phyloP scores from a whole-genome alignment of 1,140 invertebrate species.

The Idris sp. region DNA sequence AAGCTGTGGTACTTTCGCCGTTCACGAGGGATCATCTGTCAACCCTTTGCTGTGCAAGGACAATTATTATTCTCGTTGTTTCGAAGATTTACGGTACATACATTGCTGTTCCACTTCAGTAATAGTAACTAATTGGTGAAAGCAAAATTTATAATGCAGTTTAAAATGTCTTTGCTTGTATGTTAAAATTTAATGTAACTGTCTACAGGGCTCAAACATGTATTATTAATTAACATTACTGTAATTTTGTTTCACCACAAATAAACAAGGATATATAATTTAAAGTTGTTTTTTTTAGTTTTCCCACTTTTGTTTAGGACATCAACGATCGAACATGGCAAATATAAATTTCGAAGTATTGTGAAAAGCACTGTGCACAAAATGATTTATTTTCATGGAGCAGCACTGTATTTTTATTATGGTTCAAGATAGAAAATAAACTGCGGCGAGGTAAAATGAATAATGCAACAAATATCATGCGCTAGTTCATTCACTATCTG shows the following conservation, averaged over 20 bases:
- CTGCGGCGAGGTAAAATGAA: slow-evolving; percentile 59
- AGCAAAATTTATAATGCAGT: slow-evolving; percentile 48
- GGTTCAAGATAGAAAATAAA: slow-evolving; percentile 59
- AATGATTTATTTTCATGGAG: slow-evolving; percentile 59
- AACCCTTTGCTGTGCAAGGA: slow-evolving; percentile 45
- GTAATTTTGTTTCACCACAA: neutral
- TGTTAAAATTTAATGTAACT: slow-evolving; percentile 25
- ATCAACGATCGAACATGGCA: slow-evolving; percentile 45
- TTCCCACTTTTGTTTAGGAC: no score
- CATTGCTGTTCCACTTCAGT: slow-evolving; percentile 24
- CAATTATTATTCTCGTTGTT: slow-evolving; percentile 63
- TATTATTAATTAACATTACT: no score
- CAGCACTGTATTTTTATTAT: slow-evolving; percentile 61
- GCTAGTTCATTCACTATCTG: slow-evolving; percentile 57
- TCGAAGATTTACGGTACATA: slow-evolving; percentile 60
- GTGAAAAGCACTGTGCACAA: slow-evolving; percentile 26
- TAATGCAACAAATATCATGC: slow-evolving; percentile 64
- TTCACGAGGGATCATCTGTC: slow-evolving; percentile 47
- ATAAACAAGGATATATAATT: no score
- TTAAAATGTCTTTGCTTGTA: slow-evolving; percentile 42
- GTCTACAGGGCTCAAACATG: slow-evolving; percentile 1
- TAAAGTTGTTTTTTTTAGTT: no score
- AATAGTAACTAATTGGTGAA: slow-evolving; percentile 62
- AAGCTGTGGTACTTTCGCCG: slow-evolving; percentile 48
- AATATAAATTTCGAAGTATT: slow-evolving; percentile 57